Evolutionary conservation across 2,888 invertebrate genomes (phyloP), one percentile per base, ranked within the genome.

Genomic region (Himalopsyche tibetana): DNA sequence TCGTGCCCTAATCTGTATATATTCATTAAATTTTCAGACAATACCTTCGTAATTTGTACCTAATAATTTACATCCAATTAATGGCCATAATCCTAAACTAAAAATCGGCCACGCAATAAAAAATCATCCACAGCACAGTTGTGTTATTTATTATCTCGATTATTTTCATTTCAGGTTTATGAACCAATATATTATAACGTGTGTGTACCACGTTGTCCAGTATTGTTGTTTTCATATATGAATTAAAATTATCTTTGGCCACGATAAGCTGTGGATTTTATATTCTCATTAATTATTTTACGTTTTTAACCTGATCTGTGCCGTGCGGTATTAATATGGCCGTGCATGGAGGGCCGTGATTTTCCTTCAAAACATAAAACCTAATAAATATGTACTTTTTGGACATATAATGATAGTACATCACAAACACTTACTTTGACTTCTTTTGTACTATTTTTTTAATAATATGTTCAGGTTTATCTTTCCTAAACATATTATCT

Each of bases 1-100:
- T 11, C 74, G 38, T 74, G 19, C 36, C 36, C 6, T 5, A 63
- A 11, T 28, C 6, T 11, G 38, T 74, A 12, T 74, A 74, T 36
- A 38, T 74, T 28, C 12, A 74, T 74, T 36, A 15, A 63, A 63
- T 28, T 19, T 51, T 19, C 38, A 28, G 38, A 69, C 19, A 69
- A 69, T 69, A 28, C 28, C 69, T 36, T 11, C 17, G 9, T 56
- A 19, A n/a, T 56, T 2, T 69, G 28, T 3, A 6, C 74, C 74
- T 74, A 38, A 36, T 74, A 74, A 36, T 74, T 74, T 74, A 74
- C 74, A 74, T 74, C 36, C 74, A 38, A 74, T 74, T 74, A 74
- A 74, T 74, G 15, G 74, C 12, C 74, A 19, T 74, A 74, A 74
- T 74, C 74, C 19, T 15, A 51, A 74, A 74, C 74, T 74, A 74